Evolutionary conservation across 2,113 vertebrate genomes (phyloP).

Genomic region (Prionailurus bengalensis): DNA sequence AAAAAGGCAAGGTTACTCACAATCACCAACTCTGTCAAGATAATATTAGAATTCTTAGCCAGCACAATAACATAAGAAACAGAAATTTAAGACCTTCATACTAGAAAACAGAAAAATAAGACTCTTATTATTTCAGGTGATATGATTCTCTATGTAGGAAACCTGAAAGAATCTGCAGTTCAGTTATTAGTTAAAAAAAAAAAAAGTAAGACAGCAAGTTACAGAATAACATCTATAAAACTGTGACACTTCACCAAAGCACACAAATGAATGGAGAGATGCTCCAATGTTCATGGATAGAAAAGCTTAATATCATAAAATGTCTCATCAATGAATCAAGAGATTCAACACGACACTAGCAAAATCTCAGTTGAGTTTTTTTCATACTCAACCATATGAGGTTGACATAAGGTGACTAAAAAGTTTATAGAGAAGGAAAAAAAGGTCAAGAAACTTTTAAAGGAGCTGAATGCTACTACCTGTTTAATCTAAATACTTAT

Average conservation of each 20-base stretch:
- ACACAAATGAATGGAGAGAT: neutral
- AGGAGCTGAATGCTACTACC: neutral
- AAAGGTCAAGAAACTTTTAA: neutral
- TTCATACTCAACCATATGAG: neutral
- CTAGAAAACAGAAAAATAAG: neutral
- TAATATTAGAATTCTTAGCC: neutral
- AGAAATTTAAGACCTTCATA: neutral
- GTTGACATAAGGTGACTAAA: neutral
- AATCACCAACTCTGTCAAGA: neutral
- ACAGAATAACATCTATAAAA: neutral
- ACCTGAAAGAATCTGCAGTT: neutral
- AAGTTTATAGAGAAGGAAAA: neutral
- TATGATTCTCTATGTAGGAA: neutral
- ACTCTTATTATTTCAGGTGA: neutral
- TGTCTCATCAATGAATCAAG: neutral
- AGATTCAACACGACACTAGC: neutral
- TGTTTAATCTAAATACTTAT: neutral
- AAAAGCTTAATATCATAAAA: neutral
- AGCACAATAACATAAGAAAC: neutral
- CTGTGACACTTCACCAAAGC: neutral
- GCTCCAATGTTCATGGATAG: neutral
- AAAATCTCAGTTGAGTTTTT: neutral
- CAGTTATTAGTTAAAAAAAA: neutral
- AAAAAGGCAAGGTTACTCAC: neutral
- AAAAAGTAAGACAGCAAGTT: neutral